Evolutionary conservation across 2,888 invertebrate genomes (phyloP).

Genomic region (Campaea margaritaria): DNA sequence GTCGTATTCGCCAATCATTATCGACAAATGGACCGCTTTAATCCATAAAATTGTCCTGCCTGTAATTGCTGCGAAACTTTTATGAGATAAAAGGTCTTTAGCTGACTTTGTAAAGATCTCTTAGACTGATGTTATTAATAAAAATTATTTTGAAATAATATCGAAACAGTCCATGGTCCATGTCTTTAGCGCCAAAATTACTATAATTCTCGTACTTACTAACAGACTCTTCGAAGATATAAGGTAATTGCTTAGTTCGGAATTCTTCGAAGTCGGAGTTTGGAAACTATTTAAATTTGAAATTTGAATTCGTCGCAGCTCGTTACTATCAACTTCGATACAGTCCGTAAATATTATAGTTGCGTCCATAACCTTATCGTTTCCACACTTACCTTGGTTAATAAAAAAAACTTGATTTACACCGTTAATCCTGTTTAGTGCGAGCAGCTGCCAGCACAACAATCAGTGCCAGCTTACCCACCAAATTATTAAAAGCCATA

Average conservation of each 20-base stretch:
- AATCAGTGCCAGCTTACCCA: constrained; percentile 81
- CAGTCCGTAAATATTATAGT: constrained; percentile 45
- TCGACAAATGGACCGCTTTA: constrained; percentile 30
- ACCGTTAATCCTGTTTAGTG: constrained; percentile 70
- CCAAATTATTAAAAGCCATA: constrained; percentile 84
- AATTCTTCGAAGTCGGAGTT: too few relatives aligned
- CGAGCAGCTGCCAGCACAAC: constrained; percentile 77
- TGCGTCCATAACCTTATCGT: constrained; percentile 57
- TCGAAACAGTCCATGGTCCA: too few relatives aligned
- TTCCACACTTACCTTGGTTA: constrained; percentile 50
- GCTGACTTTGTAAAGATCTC: too few relatives aligned
- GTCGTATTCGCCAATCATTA: constrained; percentile 22
- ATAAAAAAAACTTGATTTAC: constrained; percentile 66
- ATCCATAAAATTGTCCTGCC: constrained; percentile 17
- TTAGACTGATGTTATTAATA: too few relatives aligned
- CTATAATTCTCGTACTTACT: too few relatives aligned
- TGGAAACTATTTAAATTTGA: too few relatives aligned
- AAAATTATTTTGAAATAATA: too few relatives aligned
- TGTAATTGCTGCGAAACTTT: constrained; percentile 26
- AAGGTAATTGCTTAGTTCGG: too few relatives aligned
- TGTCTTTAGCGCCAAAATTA: too few relatives aligned
- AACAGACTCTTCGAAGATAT: too few relatives aligned
- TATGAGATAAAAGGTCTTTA: constrained; percentile 21
- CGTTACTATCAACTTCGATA: constrained; percentile 13
- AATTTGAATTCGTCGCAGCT: too few relatives aligned